These are phyloP conservation scores for Caloenas nicobarica DNA, from an alignment of 2,113 vertebrate genomes.

Conservation along the genomic window DNA sequence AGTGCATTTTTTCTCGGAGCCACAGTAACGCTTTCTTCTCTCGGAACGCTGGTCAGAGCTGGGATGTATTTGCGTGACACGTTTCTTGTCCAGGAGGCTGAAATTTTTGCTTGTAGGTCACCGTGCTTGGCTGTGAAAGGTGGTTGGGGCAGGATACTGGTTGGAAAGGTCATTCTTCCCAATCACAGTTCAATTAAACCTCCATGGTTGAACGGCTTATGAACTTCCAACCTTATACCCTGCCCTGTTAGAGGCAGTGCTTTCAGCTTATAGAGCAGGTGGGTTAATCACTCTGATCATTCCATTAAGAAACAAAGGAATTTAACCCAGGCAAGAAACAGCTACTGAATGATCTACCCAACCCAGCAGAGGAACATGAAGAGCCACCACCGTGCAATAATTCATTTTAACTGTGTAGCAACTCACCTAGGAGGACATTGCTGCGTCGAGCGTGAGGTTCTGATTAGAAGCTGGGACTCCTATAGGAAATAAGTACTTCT, in stretches of 20 bases:
- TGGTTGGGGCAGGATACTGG: background rate
- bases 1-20: fast-evolving
- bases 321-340: background rate
- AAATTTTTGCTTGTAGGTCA: background rate
- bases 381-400: background rate
- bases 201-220: background rate
- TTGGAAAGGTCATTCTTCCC: background rate
- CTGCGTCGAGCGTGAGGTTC: background rate
- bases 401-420: background rate
- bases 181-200: background rate
- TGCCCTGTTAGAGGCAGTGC: background rate
- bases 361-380: background rate
- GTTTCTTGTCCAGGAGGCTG: background rate
- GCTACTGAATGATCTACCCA: background rate
- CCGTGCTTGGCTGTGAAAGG: background rate
- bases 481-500: background rate
- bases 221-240: background rate
- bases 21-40: no score
- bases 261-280: background rate
- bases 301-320: background rate
- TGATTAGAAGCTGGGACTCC: background rate
- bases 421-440: fast-evolving
- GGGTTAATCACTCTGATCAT: background rate
- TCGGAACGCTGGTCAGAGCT: background rate
- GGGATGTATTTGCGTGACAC: background rate